Evolutionary conservation across 2,113 vertebrate genomes (phyloP).

Genomic region (Syngnathus typhle): DNA sequence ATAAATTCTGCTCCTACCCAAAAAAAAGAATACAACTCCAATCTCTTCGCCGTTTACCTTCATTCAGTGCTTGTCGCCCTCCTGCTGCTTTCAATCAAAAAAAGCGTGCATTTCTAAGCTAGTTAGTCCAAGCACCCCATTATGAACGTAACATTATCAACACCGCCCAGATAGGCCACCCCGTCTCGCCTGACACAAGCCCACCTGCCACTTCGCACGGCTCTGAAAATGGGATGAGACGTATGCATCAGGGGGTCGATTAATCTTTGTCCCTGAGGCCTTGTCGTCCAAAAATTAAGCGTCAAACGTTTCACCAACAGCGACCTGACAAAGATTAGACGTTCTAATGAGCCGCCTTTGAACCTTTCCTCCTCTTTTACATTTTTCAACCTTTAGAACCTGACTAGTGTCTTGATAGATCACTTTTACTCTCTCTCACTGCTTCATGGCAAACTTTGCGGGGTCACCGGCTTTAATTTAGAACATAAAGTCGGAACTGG

Average conservation of each 20-base stretch:
- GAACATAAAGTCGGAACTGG: not conserved
- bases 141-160: constrained; percentile 15
- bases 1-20: not conserved
- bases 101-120: constrained; percentile 18
- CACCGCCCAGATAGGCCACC: constrained; percentile 20
- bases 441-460: not conserved
- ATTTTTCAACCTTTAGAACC: constrained; percentile 19
- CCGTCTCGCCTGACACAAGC: constrained; percentile 14
- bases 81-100: constrained; percentile 4
- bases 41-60: not conserved
- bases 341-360: constrained; percentile 27
- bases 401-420: constrained; percentile 14
- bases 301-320: not conserved
- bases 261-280: constrained; percentile 28
- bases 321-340: constrained; percentile 44
- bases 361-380: constrained; percentile 5
- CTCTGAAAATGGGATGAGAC: constrained; percentile 16
- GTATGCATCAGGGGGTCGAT: constrained; percentile 11
- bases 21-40: not conserved
- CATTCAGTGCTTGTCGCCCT: not conserved
- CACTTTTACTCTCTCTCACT: not conserved
- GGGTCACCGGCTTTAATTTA: not conserved
- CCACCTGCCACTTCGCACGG: constrained; percentile 11
- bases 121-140: constrained; percentile 6
- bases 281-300: constrained; percentile 22